Evolutionary conservation across 2,888 invertebrate genomes (phyloP), one percentile per base, ranked within the genome.

Genomic region (Drosophila vallismaia): DNA sequence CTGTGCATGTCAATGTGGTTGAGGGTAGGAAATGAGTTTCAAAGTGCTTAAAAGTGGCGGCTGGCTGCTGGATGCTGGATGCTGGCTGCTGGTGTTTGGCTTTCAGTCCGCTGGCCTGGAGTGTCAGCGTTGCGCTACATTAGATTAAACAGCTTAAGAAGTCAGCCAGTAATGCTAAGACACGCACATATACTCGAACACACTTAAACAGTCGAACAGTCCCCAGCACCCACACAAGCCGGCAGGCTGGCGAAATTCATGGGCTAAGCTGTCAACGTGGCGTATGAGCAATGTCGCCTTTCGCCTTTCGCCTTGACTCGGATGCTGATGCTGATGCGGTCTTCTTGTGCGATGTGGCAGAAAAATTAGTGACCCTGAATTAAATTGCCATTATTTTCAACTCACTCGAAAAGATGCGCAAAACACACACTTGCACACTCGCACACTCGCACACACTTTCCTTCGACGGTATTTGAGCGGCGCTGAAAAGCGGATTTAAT

Each of bases 351-450:
- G 71, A 75, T 79, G 74, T 72, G 81, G 84, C 76, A 77, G 87
- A 88, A 89, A 86, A 88, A 88, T 88, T 88, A 88, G 89, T 87
- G 88, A 88, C 88, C 88, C 89, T 89, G 89, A 88, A 89, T 89
- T 79, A 87, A 87, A 82, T 86, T 75, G 84, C 86, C 88, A 89
- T 89, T 89, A 88, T 85, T 85, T 82, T 85, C 74, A 88, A 86
- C 82, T 79, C 79, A 84, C 77, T 87, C 79, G 86, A 86, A 80
- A 83, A 72, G 75, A 75, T 68, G 67, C 75, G 62, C 80, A 86
- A 64, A 64, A 26, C 46, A 62, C 70, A 70, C 53, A 68, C 60
- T 63, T 57, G 62, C 38, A 50, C 26, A 26, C 26, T 26, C 26
- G 26, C 26, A 26, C 26, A 4, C 26, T 26, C 0, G 28, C 31